phyloP scores from a whole-genome alignment of 1,140 invertebrate genomes.

The Trialeurodes vaporariorum region DNA sequence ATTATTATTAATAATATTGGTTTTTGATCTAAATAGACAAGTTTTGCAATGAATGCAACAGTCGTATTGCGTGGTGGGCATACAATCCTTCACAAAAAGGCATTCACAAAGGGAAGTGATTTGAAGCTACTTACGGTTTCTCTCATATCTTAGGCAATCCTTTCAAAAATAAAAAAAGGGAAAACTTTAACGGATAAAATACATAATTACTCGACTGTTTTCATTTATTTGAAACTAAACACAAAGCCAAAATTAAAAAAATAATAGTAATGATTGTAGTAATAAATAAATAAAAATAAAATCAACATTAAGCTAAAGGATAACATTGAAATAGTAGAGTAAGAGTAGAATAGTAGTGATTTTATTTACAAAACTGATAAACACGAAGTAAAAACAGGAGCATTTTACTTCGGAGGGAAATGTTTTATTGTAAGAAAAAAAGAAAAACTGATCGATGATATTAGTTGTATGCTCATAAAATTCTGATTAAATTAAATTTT shows the following conservation, averaged over 20 bases:
- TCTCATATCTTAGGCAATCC: too few species aligned
- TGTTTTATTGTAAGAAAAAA: background rate
- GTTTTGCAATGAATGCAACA: too few species aligned
- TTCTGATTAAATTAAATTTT: background rate
- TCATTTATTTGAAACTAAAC: background rate
- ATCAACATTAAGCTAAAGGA: background rate
- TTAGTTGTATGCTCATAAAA: background rate
- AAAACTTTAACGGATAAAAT: too few species aligned
- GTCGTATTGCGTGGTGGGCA: too few species aligned
- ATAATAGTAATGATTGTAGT: background rate
- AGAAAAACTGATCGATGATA: background rate
- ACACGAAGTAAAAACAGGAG: background rate
- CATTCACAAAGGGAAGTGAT: too few species aligned
- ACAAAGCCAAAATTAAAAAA: background rate
- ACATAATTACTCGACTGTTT: too few species aligned
- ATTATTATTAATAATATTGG: too few species aligned
- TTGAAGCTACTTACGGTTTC: too few species aligned
- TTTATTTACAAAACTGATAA: background rate
- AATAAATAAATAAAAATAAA: constrained; percentile 1
- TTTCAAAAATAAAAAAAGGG: too few species aligned
- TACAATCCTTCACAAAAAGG: too few species aligned
- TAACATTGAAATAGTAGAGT: background rate
- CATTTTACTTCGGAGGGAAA: background rate
- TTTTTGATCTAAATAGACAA: too few species aligned
- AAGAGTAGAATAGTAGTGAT: background rate